Percentiles rank a stretch among this genome's conserved stretches.
Evolutionary conservation across 2,797 vertebrate species (phyloP).

Genomic region (Sorex maritimensis): DNA sequence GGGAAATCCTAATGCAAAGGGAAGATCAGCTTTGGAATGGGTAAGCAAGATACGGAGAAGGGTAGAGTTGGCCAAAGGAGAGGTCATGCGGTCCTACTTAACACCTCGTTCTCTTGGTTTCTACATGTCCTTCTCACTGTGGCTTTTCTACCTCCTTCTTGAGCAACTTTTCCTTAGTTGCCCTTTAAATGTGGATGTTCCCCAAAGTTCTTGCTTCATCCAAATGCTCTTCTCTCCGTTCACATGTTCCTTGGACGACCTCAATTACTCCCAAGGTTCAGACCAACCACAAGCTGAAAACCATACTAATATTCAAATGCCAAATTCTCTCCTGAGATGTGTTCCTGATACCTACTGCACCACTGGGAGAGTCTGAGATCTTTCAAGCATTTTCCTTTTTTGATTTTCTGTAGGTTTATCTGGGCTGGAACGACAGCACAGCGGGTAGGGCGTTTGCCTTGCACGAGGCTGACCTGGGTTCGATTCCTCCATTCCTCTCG

Average conservation of each 20-base stretch:
- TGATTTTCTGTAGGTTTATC: neutral
- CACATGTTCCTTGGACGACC: neutral
- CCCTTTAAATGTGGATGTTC: neutral
- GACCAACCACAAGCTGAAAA: neutral
- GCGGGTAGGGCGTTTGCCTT: no score
- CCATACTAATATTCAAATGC: neutral
- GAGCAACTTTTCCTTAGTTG: neutral
- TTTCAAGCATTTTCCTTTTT: neutral
- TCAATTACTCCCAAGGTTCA: neutral
- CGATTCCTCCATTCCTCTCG: no score
- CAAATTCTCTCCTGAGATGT: neutral
- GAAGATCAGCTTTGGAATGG: neutral
- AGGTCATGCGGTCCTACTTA: neutral
- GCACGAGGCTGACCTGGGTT: no score
- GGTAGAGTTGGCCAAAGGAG: neutral
- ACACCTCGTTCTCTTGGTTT: neutral
- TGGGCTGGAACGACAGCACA: no score
- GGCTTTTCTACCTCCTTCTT: neutral
- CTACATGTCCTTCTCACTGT: neutral
- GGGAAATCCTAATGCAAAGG: neutral
- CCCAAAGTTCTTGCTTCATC: neutral
- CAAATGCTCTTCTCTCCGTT: neutral
- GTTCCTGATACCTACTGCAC: neutral
- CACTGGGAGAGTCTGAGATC: neutral
- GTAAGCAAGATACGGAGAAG: neutral